Percentiles rank a stretch among this genome's conserved stretches.
Conservation (phyloP, 2,888 invertebrate genomes). For the Chromoteleia sp. region DNA sequence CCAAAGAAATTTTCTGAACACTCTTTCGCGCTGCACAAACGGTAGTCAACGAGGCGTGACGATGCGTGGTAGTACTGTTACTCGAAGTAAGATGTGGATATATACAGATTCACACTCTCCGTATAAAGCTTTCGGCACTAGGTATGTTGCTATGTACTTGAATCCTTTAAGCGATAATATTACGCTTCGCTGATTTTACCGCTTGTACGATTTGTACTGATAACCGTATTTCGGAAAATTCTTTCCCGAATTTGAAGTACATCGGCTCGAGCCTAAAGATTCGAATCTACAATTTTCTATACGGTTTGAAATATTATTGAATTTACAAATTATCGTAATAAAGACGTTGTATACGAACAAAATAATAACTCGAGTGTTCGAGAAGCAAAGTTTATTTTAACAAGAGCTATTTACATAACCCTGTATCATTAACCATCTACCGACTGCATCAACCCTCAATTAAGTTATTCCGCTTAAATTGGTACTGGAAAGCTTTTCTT, state of each 20-base stretch:
- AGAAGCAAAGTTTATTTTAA: slow-evolving; percentile 1
- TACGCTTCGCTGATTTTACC: slow-evolving; percentile 51
- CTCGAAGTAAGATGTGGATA: slow-evolving; percentile 49
- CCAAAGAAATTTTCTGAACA: slow-evolving; percentile 54
- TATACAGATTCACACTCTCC: slow-evolving; percentile 52
- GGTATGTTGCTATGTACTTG: slow-evolving; percentile 37
- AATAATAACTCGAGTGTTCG: slow-evolving; percentile 3
- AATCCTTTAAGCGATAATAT: slow-evolving; percentile 61
- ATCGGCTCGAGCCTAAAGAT: neutral
- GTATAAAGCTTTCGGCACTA: slow-evolving; percentile 44
- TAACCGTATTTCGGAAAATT: slow-evolving; percentile 47
- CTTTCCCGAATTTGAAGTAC: slow-evolving; percentile 6
- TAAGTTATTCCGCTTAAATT: slow-evolving; percentile 18
- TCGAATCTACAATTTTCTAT: neutral
- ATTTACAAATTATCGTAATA: no score
- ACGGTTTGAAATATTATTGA: neutral
- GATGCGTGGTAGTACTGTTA: slow-evolving; percentile 47
- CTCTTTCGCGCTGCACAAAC: slow-evolving; percentile 50
- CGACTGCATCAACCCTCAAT: slow-evolving; percentile 2
- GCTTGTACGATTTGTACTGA: slow-evolving; percentile 57
- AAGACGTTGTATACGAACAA: neutral
- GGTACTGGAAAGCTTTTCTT: slow-evolving; percentile 15
- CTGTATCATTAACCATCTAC: slow-evolving; percentile 9
- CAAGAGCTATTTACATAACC: slow-evolving; percentile 15
- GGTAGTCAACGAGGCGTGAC: slow-evolving; percentile 59